Evolutionary conservation across 2,888 invertebrate species (phyloP), one percentile per base, ranked within the genome.

Genomic region (Gari tellinella): DNA sequence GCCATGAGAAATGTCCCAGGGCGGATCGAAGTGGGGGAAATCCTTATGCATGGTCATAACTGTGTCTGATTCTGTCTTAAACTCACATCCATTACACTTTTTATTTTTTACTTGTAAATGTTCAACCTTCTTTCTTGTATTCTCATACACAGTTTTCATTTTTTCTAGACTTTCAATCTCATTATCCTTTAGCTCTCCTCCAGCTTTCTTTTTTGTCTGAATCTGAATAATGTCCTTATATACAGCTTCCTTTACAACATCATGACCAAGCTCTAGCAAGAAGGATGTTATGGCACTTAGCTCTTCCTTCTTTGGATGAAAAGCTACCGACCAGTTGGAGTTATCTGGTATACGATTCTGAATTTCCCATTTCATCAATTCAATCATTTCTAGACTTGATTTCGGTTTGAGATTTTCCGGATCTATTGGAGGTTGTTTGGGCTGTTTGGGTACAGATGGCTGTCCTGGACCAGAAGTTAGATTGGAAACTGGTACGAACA

Each of bases 211-310:
- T 82, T 95, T 95, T 21, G 95, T 96, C 96, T 97, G 94, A 91
- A 97, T 97, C 52, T 96, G 94, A 63, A 98, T 93, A 67, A 98
- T 93, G 93, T 98, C 98, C n/a, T 95, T 95, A 93, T 98, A 98
- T 21, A 98, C 98, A 91, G 95, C 96, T 91, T 98, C 97, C 91
- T 97, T 97, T 1, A 97, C 97, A 79, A 97, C 94, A 90, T 96
- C 97, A 67, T 96, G 94, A 37, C 98, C 98, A 84, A 98, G 96
- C 89, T 97, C 96, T 92, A 96, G 95, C 88, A 98, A 96, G 91
- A 98, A 97, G 91, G 96, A 96, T 8, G 98, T 97, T 60, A 85
- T 67, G 5, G 85, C 56, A 37, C 88, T 87, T 1, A 89, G 55
- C 31, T 88, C 87, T 10, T 82, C 82, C 38, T 80, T 81, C 45